Conservation (phyloP, 2,797 vertebrate species). For the Hipposideros larvatus region DNA sequence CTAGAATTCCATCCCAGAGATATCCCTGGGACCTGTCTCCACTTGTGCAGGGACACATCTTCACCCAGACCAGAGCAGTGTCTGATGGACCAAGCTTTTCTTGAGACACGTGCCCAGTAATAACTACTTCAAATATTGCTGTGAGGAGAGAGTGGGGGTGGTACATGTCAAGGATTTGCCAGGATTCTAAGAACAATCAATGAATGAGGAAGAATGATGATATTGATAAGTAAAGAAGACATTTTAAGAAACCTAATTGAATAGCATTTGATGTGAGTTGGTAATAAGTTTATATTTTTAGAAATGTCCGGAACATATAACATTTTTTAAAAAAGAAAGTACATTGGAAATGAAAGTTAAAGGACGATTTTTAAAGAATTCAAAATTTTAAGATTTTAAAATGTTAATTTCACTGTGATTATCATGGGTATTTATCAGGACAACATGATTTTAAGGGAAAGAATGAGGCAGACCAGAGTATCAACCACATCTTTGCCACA, state of each 20-base stretch:
- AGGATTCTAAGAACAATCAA: not conserved
- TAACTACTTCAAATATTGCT: not conserved
- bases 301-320: not conserved
- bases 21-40: not conserved
- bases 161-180: not conserved
- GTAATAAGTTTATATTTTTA: not conserved
- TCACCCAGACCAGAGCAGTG: not conserved
- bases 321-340: constrained; percentile 9
- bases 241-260: not conserved
- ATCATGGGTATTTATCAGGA: not conserved
- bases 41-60: not conserved
- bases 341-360: not conserved
- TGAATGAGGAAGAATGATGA: not conserved
- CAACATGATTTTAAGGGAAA: not conserved
- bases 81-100: not conserved
- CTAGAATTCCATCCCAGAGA: not conserved
- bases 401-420: not conserved
- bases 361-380: not conserved
- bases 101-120: too few relatives aligned
- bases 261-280: not conserved
- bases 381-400: not conserved
- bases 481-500: not conserved
- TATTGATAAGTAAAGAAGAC: not conserved
- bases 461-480: not conserved
- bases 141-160: not conserved